These are phyloP conservation scores for Amaurobius ferox DNA, from an alignment of 2,888 invertebrate species.

Conservation along the genomic window DNA sequence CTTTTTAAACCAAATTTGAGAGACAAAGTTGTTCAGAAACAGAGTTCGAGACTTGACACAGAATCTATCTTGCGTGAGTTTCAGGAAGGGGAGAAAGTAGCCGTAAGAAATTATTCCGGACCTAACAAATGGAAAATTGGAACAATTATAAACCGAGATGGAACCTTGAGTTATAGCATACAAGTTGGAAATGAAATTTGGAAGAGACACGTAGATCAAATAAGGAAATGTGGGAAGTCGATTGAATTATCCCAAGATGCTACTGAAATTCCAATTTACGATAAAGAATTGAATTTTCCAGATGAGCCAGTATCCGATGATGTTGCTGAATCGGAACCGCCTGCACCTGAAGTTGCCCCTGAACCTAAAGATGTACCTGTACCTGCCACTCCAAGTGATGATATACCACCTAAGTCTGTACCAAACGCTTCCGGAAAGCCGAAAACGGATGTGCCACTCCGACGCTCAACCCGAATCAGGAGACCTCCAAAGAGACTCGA, in stretches of 20 bases:
- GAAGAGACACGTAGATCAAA: slow-evolving; percentile 46
- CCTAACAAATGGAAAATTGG: slow-evolving; percentile 47
- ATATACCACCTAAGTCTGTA: too few relatives aligned
- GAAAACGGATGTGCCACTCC: too few relatives aligned
- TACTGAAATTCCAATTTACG: slow-evolving; percentile 48
- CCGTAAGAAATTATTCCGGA: slow-evolving; percentile 47
- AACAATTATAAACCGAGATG: slow-evolving; percentile 25
- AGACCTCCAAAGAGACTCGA: slow-evolving; percentile 43
- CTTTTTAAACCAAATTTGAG: slow-evolving; percentile 43
- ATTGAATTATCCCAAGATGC: slow-evolving; percentile 47
- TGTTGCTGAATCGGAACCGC: slow-evolving; percentile 49
- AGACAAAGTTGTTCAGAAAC: slow-evolving; percentile 38
- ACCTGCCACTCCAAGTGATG: too few relatives aligned
- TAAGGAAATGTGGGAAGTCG: slow-evolving; percentile 47
- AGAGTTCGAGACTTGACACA: slow-evolving; percentile 47
- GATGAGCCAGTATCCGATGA: slow-evolving; percentile 49
- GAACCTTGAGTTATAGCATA: slow-evolving; percentile 31
- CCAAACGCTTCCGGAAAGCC: too few relatives aligned
- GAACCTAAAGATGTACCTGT: too few relatives aligned
- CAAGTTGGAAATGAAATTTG: slow-evolving; percentile 37
- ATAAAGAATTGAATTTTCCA: slow-evolving; percentile 47
- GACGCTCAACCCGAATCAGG: slow-evolving; percentile 40
- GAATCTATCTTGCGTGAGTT: slow-evolving; percentile 49
- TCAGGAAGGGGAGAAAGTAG: slow-evolving; percentile 52
- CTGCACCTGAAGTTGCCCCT: too few relatives aligned